phyloP scores from a whole-genome alignment of 1,140 invertebrate genomes.

The Melitaea cinxia region DNA sequence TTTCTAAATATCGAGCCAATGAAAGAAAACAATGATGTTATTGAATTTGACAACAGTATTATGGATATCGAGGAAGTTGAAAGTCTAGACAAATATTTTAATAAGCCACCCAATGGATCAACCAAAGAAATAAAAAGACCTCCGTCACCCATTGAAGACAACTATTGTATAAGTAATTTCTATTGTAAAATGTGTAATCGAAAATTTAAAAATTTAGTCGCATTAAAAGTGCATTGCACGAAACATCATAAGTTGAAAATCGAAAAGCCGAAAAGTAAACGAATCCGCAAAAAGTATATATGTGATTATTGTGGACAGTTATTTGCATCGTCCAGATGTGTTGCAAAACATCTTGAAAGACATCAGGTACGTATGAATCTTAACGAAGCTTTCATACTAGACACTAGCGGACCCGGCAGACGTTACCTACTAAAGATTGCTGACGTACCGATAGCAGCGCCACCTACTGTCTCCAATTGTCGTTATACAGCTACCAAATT shows the following conservation, averaged over 20 bases:
- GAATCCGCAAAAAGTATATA: constrained; percentile 43
- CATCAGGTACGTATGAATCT: constrained; percentile 44
- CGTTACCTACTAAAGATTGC: no score
- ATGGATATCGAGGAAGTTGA: constrained; percentile 23
- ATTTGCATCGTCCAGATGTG: constrained; percentile 64
- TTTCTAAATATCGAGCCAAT: constrained; percentile 39
- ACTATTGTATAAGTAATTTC: constrained; percentile 58
- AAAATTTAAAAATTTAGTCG: constrained; percentile 69
- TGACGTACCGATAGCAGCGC: no score
- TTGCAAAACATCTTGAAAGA: constrained; percentile 57
- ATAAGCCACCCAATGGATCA: constrained; percentile 5
- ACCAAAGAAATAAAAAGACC: constrained; percentile 23
- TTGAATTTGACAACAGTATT: constrained; percentile 19
- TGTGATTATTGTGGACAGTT: constrained; percentile 80
- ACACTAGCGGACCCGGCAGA: no score
- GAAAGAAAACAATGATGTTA: constrained; percentile 16
- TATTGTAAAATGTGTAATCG: constrained; percentile 76
- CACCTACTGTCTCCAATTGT: no score
- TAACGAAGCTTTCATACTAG: no score
- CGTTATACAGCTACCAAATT: no score
- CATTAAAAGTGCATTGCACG: constrained; percentile 72
- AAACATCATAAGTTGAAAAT: constrained; percentile 74
- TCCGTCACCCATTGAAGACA: constrained; percentile 47
- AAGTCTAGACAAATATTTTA: constrained; percentile 10
- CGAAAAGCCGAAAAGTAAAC: constrained; percentile 36